Evolutionary conservation across 2,797 vertebrate genomes (phyloP).

Genomic region (Natrix natrix): DNA sequence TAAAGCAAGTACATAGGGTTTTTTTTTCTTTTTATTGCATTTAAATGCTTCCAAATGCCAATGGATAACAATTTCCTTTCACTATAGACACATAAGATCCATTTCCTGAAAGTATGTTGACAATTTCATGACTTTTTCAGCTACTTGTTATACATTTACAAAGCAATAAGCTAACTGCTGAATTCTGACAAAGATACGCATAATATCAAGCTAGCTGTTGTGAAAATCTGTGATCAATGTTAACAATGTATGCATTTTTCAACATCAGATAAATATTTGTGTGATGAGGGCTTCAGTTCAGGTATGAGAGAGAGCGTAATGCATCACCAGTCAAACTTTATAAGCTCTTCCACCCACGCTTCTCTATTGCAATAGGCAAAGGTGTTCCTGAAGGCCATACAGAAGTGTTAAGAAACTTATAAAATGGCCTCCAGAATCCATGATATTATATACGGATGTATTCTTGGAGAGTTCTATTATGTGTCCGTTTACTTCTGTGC

Average conservation of each 20-base stretch:
- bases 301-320: not conserved
- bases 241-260: conserved; percentile 4
- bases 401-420: not conserved
- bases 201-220: conserved; percentile 28
- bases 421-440: not conserved
- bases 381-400: not conserved
- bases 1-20: conserved; percentile 29
- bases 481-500: not conserved
- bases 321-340: not conserved
- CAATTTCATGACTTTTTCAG: conserved; percentile 48
- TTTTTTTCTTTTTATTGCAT: conserved; percentile 10
- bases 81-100: not conserved
- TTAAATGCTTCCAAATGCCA: conserved; percentile 42
- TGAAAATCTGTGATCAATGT: conserved; percentile 12
- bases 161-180: conserved; percentile 43
- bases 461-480: not conserved
- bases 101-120: conserved; percentile 33
- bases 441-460: not conserved
- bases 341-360: not conserved
- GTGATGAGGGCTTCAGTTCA: not conserved
- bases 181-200: conserved; percentile 46
- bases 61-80: conserved; percentile 27
- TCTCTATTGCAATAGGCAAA: not conserved
- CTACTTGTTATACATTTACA: conserved; percentile 45
- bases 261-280: conserved; percentile 23